These are phyloP conservation scores for Phanerotoma sp. DNA, from an alignment of 2,888 invertebrate species.

Conservation along the genomic window DNA sequence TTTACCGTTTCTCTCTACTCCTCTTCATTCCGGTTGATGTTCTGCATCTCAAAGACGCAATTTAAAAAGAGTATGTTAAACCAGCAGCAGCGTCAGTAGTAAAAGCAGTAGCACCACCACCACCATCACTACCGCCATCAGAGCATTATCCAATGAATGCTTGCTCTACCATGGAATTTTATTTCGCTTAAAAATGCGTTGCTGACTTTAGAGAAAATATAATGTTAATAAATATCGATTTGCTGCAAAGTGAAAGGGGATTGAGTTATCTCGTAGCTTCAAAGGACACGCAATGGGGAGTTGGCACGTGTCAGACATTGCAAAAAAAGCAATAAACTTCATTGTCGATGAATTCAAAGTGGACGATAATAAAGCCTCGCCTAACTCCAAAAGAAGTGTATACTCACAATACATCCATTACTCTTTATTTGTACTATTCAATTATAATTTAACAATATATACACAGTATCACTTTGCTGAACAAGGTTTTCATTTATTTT, in stretches of 20 bases:
- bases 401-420: too few species aligned
- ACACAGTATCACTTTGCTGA: too few species aligned
- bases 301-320: constrained; percentile 48
- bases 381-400: constrained; percentile 19
- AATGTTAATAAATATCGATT: constrained; percentile 23
- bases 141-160: constrained; percentile 20
- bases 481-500: too few species aligned
- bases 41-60: constrained; percentile 56
- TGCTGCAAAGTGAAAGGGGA: constrained; percentile 8
- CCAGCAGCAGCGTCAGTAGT: constrained; percentile 41
- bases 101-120: too few species aligned
- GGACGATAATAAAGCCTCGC: constrained; percentile 47
- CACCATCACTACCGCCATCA: too few species aligned
- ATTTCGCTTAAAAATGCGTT: not conserved
- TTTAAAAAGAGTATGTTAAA: constrained; percentile 52
- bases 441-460: not conserved
- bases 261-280: constrained; percentile 6
- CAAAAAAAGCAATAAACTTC: constrained; percentile 51
- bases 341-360: constrained; percentile 43
- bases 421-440: not conserved
- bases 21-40: constrained; percentile 36
- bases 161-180: constrained; percentile 8
- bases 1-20: constrained; percentile 27
- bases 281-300: constrained; percentile 15
- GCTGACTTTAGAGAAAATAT: not conserved